Conservation (phyloP, 1,140 invertebrate species). For the Nasonia vitripennis region DNA sequence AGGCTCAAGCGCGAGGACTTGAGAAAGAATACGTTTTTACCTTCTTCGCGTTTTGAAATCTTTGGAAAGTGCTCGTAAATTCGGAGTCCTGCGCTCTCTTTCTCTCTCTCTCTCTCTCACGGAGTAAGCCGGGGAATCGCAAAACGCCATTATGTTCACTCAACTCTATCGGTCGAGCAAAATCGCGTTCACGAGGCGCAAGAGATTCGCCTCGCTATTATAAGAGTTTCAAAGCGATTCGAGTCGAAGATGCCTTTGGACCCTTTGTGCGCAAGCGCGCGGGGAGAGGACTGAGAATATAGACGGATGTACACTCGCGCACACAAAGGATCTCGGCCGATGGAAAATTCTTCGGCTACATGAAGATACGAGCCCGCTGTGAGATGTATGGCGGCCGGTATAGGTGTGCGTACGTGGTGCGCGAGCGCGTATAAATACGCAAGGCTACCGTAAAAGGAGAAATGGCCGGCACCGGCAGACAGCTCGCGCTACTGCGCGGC, state of each 20-base stretch:
- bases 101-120: not conserved
- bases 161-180: not conserved
- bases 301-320: too few relatives aligned
- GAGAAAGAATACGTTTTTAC: constrained; percentile 4
- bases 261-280: not conserved
- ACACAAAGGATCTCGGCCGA: not conserved
- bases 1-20: not conserved
- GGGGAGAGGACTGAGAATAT: too few relatives aligned
- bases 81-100: not conserved
- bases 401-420: not conserved
- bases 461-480: not conserved
- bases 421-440: not conserved
- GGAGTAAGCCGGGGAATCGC: not conserved
- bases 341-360: not conserved
- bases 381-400: not conserved
- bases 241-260: not conserved
- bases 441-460: not conserved
- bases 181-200: not conserved
- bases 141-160: not conserved
- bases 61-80: not conserved
- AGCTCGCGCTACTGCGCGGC: too few relatives aligned
- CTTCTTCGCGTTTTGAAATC: constrained; percentile 1
- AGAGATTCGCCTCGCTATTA: constrained; percentile 3
- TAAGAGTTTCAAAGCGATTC: constrained; percentile 1
- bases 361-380: not conserved